Evolutionary conservation across 2,113 vertebrate genomes (phyloP).

Genomic region (Colossoma macropomum): DNA sequence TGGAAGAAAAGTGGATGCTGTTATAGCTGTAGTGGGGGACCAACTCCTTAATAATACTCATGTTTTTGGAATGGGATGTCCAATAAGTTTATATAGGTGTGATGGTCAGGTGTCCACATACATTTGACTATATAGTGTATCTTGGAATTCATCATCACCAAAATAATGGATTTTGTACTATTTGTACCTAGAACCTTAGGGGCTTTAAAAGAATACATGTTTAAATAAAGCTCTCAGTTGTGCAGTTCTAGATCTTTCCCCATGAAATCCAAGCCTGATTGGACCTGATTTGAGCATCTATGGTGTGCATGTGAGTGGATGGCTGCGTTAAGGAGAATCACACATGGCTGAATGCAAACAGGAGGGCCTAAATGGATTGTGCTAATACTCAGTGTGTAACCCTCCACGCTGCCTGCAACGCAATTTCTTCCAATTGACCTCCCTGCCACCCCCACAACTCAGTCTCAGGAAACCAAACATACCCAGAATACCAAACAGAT

Average conservation of each 20-base stretch:
- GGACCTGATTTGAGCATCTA: background rate
- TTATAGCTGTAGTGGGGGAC: no score
- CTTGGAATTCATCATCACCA: no score
- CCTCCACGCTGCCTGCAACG: constrained; percentile 69
- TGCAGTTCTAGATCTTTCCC: no score
- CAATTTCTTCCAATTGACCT: constrained; percentile 73
- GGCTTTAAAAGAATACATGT: no score
- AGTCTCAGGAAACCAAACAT: constrained; percentile 68
- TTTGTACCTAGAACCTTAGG: no score
- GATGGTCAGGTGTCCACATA: no score
- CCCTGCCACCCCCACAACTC: constrained; percentile 70
- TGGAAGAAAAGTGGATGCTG: no score
- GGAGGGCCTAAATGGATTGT: constrained; percentile 75
- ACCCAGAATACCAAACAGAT: background rate
- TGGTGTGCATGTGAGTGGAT: constrained; percentile 25
- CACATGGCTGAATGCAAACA: constrained; percentile 62
- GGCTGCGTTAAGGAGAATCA: constrained; percentile 16
- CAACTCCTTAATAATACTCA: no score
- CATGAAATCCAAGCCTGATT: background rate
- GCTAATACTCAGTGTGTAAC: constrained; percentile 76
- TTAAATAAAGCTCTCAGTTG: background rate
- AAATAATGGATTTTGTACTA: no score
- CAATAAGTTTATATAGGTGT: no score
- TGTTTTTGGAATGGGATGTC: no score
- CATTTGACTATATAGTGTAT: no score